Evolutionary conservation across 2,888 invertebrate genomes (phyloP), one percentile per base, ranked within the genome.

Genomic region (Chalcosyrphus nemorum): DNA sequence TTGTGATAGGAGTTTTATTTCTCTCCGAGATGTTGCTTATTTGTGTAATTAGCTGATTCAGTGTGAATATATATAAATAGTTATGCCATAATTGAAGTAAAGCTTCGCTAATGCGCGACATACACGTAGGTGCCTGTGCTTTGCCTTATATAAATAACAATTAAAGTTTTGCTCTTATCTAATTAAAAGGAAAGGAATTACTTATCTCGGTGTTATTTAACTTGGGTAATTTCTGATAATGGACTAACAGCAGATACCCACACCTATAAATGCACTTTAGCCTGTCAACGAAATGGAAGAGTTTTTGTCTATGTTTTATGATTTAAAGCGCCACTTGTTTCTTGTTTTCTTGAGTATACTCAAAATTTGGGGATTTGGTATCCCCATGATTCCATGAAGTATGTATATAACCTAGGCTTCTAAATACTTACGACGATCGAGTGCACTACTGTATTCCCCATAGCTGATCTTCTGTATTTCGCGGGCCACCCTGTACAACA

Each of bases 181-280:
- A 17, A 17, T 27, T 29, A 0, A 19, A n/a, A n/a, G n/a, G 29
- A 52, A 1, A 19, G 29, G 41, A 47, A 38, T 0, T 32, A 57
- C 68, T 77, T 70, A 77, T 61, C 63, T 17, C n/a, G 27, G 17
- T 77, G 32, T 24, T 68, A 77, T 68, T 77, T 61, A 77, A 59
- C 43, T 59, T 74, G 24, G 63, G 63, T 35, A 74, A 72, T 54
- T 72, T 61, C 27, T 19, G 72, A 72, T 72, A 65, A 24, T 38
- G 50, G 11, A 13, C 4, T 29, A 61, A 41, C 52, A 2, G 0
- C 27, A 2, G 21, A 11, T 27, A 24, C 4, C 4, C 13, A 41
- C 41, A 29, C 29, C n/a, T 32, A 38, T 13, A 27, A 5, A 13
- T 32, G 61, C 13, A 61, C 61, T 61, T 59, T 38, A 56, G 7